Percentiles rank a stretch among this genome's conserved stretches.
phyloP scores from a whole-genome alignment of 2,113 vertebrate genomes.

The Machaerirhynchus nigripectus region DNA sequence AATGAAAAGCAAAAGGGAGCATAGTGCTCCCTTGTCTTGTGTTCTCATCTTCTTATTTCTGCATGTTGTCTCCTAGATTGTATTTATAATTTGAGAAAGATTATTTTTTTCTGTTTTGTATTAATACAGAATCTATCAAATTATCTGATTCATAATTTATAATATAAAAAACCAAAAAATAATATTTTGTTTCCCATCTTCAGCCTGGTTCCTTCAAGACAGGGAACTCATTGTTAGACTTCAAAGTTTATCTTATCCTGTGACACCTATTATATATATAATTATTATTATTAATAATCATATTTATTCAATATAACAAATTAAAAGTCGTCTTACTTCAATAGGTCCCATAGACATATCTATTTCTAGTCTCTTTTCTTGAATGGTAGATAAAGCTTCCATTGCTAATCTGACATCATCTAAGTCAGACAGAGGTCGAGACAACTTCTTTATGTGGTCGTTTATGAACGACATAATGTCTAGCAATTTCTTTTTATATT shows the following conservation, averaged over 20 bases:
- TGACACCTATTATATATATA: not conserved
- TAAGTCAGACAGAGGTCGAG: slow-evolving; percentile 77
- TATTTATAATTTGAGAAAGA: not conserved
- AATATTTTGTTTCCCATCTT: not conserved
- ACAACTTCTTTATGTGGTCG: slow-evolving; percentile 72
- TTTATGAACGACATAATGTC: slow-evolving; percentile 69
- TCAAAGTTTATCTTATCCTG: not conserved
- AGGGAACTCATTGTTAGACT: not conserved
- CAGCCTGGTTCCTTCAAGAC: not conserved
- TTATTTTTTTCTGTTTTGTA: not conserved
- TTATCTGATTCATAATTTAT: not conserved
- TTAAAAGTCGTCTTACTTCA: slow-evolving; percentile 74
- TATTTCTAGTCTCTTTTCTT: slow-evolving; percentile 77
- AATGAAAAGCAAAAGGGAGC: not conserved
- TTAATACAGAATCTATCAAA: not conserved
- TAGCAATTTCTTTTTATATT: slow-evolving; percentile 82
- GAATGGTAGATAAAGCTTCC: slow-evolving; percentile 76
- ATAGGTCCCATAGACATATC: slow-evolving; percentile 81
- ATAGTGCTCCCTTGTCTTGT: not conserved
- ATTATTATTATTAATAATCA: not conserved
- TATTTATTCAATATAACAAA: not conserved
- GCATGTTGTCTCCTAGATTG: not conserved
- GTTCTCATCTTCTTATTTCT: not conserved
- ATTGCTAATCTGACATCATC: slow-evolving; percentile 82
- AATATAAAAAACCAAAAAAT: not conserved